phyloP scores from a whole-genome alignment of 2,888 invertebrate species.

The Cerastis leucographa region DNA sequence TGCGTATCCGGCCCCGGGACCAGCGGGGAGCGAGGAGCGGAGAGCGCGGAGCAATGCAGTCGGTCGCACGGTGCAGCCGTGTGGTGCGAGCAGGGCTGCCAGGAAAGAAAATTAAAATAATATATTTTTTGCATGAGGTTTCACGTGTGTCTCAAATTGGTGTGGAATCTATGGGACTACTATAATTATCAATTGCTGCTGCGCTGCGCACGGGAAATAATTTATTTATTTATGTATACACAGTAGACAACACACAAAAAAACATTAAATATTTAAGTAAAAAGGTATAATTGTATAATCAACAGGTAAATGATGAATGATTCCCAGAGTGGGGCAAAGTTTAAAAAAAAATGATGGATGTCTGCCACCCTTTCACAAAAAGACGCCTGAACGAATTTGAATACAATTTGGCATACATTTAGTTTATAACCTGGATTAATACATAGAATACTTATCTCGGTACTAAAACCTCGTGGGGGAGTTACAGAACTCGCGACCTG shows the following conservation, averaged over 20 bases:
- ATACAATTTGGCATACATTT: background rate
- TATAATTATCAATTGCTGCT: too few relatives aligned
- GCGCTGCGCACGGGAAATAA: too few relatives aligned
- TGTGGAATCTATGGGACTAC: background rate
- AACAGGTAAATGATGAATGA: too few relatives aligned
- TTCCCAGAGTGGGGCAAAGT: too few relatives aligned
- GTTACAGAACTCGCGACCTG: background rate
- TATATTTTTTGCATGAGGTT: too few relatives aligned
- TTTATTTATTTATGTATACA: too few relatives aligned
- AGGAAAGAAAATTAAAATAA: background rate
- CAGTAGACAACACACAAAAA: too few relatives aligned
- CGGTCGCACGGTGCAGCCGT: conserved; percentile 31
- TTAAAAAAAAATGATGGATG: too few relatives aligned
- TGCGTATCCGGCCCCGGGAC: conserved; percentile 64
- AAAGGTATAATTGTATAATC: too few relatives aligned
- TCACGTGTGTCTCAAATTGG: background rate
- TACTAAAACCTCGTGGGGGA: background rate
- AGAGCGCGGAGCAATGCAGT: conserved; percentile 58
- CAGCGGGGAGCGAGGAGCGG: conserved; percentile 56
- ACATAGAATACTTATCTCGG: background rate
- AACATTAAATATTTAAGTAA: too few relatives aligned
- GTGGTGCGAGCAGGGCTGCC: conserved; percentile 40
- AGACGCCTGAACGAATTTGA: background rate
- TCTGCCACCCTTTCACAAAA: too few relatives aligned
- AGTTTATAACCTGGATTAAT: background rate